Evolutionary conservation across 2,113 vertebrate species (phyloP).

Genomic region (Lathamus discolor): DNA sequence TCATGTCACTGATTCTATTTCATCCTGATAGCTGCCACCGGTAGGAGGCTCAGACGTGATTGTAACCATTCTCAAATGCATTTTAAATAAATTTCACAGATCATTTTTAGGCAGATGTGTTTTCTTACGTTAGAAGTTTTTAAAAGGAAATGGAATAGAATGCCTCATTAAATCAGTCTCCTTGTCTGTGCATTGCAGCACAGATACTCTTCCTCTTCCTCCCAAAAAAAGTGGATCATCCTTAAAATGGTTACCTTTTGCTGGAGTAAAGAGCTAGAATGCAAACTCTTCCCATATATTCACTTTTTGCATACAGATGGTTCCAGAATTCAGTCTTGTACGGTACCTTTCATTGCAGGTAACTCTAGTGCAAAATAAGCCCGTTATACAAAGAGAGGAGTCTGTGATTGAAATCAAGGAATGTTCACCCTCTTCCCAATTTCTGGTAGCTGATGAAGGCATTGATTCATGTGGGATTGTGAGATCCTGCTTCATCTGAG

Average conservation of each 20-base stretch:
- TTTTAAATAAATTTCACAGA: slow-evolving; percentile 26
- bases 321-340: accelerated
- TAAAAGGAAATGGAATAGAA: neutral
- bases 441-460: neutral
- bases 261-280: neutral
- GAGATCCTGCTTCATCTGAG: neutral
- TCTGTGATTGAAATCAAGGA: neutral
- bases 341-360: neutral
- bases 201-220: neutral
- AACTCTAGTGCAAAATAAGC: neutral
- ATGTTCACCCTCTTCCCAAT: accelerated
- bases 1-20: slow-evolving; percentile 41
- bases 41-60: slow-evolving; percentile 1
- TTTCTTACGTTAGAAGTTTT: neutral
- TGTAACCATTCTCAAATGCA: slow-evolving; percentile 26
- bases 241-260: neutral
- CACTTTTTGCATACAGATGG: neutral
- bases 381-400: neutral
- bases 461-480: neutral
- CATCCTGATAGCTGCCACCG: slow-evolving; percentile 33
- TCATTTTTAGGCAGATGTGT: neutral
- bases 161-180: neutral
- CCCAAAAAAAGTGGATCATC: neutral
- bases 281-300: neutral
- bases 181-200: neutral